phyloP scores from a whole-genome alignment of 2,797 vertebrate genomes.

The Pipistrellus kuhlii region DNA sequence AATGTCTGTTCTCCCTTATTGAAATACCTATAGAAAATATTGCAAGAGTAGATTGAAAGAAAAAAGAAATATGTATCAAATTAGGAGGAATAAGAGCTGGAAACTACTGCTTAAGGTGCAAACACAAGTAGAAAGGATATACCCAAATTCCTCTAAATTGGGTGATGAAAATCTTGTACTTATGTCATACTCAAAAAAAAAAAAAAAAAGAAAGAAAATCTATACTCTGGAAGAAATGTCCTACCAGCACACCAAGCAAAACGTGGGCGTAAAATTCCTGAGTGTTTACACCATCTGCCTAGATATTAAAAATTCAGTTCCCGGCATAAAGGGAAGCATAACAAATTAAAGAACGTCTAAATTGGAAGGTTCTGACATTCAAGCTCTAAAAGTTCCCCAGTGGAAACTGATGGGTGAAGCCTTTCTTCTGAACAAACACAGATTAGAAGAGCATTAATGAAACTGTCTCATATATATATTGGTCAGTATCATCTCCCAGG shows the following conservation, averaged over 20 bases:
- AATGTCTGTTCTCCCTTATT: constrained; percentile 26
- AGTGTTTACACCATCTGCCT: constrained; percentile 83
- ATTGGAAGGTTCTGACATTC: constrained; percentile 72
- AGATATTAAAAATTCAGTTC: constrained; percentile 83
- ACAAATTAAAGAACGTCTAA: constrained; percentile 79
- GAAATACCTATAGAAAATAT: constrained; percentile 52
- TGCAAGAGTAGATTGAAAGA: not conserved
- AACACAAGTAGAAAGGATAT: not conserved
- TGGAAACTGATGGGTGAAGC: not conserved
- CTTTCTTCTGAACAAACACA: constrained; percentile 27
- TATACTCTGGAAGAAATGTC: constrained; percentile 75
- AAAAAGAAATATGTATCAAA: constrained; percentile 15
- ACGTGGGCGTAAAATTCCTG: constrained; percentile 72
- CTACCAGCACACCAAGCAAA: constrained; percentile 75
- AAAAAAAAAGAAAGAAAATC: constrained; percentile 74
- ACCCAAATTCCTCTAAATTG: constrained; percentile 34
- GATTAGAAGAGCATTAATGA: not conserved
- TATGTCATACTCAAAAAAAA: constrained; percentile 63
- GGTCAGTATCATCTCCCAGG: not conserved
- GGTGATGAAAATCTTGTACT: constrained; percentile 50
- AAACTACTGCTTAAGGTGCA: not conserved
- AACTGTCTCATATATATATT: not conserved
- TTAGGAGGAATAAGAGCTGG: constrained; percentile 35
- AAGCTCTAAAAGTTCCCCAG: constrained; percentile 42
- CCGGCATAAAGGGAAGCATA: constrained; percentile 80